phyloP scores from a whole-genome alignment of 2,797 vertebrate species.

The Hybognathus amarus region DNA sequence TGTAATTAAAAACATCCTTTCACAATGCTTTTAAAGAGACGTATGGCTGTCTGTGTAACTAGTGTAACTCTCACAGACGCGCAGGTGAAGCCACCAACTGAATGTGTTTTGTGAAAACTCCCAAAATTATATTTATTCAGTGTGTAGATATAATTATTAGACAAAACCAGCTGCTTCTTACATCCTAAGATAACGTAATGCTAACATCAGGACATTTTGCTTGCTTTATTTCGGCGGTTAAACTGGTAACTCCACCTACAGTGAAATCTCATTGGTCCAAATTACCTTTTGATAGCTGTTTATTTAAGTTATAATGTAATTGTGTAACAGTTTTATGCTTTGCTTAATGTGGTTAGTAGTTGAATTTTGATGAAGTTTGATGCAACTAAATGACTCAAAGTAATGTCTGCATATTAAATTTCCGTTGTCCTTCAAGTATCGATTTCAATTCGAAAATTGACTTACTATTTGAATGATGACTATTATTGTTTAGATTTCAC shows the following conservation, averaged over 20 bases:
- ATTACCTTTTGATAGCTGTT: too few relatives aligned
- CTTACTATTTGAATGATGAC: background rate
- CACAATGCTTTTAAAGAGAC: slow-evolving; percentile 30
- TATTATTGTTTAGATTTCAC: background rate
- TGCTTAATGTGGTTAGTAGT: background rate
- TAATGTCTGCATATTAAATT: background rate
- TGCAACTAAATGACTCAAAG: background rate
- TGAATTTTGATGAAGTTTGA: background rate
- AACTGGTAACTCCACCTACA: too few relatives aligned
- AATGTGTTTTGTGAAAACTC: background rate
- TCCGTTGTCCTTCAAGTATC: background rate
- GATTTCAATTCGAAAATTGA: background rate
- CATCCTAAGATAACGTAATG: background rate
- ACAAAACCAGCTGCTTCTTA: background rate
- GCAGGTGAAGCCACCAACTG: background rate
- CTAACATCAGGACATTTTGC: background rate
- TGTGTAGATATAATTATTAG: background rate
- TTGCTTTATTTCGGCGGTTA: background rate
- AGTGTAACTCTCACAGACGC: background rate
- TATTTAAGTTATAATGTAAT: too few relatives aligned
- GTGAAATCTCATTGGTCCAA: too few relatives aligned
- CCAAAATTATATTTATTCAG: background rate
- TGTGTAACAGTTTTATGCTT: background rate
- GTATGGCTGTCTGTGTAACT: background rate
- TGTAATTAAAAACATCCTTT: slow-evolving; percentile 67